phyloP scores from a whole-genome alignment of 2,888 invertebrate species.

The Laspeyria flexula region DNA sequence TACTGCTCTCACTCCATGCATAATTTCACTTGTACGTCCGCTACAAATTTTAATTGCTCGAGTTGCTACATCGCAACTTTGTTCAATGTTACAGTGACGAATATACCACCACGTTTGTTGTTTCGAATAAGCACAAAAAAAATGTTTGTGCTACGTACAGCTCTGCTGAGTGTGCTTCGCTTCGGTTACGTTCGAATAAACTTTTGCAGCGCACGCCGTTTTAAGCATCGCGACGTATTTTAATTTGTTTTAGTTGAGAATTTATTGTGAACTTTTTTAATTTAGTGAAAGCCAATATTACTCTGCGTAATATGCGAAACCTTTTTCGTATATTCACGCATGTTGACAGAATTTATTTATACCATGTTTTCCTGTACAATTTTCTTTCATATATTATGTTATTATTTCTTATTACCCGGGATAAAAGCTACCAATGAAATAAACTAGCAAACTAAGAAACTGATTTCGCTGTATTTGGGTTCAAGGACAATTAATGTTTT shows the following conservation, averaged over 20 bases:
- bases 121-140: slow-evolving; percentile 46
- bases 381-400: too few species aligned
- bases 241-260: slow-evolving; percentile 45
- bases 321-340: not conserved
- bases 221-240: slow-evolving; percentile 41
- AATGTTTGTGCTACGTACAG: slow-evolving; percentile 33
- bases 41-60: slow-evolving; percentile 78
- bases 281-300: slow-evolving; percentile 24
- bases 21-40: slow-evolving; percentile 71
- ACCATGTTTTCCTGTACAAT: not conserved
- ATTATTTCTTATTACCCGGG: too few species aligned
- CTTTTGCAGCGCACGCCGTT: slow-evolving; percentile 35
- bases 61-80: slow-evolving; percentile 66
- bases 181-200: slow-evolving; percentile 40
- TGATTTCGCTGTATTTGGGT: too few species aligned
- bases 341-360: not conserved
- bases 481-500: too few species aligned
- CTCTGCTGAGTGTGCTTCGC: slow-evolving; percentile 30
- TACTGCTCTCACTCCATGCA: slow-evolving; percentile 77
- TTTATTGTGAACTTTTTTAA: slow-evolving; percentile 41
- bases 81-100: slow-evolving; percentile 52
- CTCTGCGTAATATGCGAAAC: not conserved
- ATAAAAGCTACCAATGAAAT: too few species aligned
- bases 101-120: slow-evolving; percentile 46
- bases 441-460: too few species aligned